These are phyloP conservation scores for Petrolisthes manimaculis DNA, from an alignment of 2,888 invertebrate genomes.

Conservation along the genomic window DNA sequence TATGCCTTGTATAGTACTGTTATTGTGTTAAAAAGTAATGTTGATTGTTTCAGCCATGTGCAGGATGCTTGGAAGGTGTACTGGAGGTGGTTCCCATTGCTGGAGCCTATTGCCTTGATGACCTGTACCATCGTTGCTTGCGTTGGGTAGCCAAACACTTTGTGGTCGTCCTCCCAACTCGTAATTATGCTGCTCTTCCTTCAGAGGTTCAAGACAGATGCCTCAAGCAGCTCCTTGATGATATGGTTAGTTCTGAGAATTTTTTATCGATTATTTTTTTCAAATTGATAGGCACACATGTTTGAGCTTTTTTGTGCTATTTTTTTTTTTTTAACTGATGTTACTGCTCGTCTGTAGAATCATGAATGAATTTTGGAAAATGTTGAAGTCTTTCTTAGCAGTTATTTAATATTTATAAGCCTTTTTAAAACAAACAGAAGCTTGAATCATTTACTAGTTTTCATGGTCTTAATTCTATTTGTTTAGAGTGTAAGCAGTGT, in stretches of 20 bases:
- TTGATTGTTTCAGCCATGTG: slow-evolving; percentile 79
- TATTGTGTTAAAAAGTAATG: background rate
- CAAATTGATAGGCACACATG: no score
- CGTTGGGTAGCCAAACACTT: slow-evolving; percentile 91
- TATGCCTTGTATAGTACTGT: background rate
- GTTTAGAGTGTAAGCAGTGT: slow-evolving; percentile 82
- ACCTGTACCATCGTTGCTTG: slow-evolving; percentile 86
- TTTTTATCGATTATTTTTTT: no score
- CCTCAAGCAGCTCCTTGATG: slow-evolving; percentile 61
- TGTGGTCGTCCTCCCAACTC: slow-evolving; percentile 89
- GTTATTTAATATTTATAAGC: no score
- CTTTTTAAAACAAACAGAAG: no score
- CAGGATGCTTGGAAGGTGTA: slow-evolving; percentile 87
- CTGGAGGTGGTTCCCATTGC: slow-evolving; percentile 89
- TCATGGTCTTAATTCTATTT: slow-evolving; percentile 43
- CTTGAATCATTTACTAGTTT: background rate
- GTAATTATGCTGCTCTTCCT: slow-evolving; percentile 87
- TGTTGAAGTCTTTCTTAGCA: no score
- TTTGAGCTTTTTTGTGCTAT: no score
- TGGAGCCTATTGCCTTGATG: slow-evolving; percentile 87
- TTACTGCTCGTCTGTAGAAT: no score
- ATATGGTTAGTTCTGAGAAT: slow-evolving; percentile 45
- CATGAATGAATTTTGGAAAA: no score
- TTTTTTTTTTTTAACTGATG: no score
- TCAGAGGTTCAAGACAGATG: slow-evolving; percentile 75